Evolutionary conservation across 2,113 vertebrate species (phyloP).

Genomic region (human): DNA sequence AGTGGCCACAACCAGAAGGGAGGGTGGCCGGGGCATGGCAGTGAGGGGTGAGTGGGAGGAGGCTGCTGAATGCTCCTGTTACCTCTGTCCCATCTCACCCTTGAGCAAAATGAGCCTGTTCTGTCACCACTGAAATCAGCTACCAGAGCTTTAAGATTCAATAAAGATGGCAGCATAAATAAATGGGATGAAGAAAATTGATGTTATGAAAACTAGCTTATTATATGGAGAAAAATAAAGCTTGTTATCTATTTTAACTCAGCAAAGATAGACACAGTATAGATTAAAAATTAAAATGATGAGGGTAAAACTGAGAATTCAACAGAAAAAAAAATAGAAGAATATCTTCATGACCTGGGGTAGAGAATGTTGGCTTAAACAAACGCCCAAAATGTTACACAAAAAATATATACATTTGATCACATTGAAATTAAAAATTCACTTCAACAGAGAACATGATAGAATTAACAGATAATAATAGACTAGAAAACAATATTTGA

Average conservation of each 20-base stretch:
- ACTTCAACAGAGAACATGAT: not conserved
- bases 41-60: not conserved
- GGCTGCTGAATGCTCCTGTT: not conserved
- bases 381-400: not conserved
- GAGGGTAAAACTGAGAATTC: not conserved
- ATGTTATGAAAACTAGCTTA: not conserved
- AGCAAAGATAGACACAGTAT: not conserved
- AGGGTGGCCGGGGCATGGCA: accelerated
- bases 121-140: not conserved
- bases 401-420: not conserved
- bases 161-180: not conserved
- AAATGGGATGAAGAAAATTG: not conserved
- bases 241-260: not conserved
- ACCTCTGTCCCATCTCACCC: not conserved
- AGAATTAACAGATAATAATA: not conserved
- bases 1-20: no score
- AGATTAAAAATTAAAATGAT: not conserved
- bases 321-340: not conserved
- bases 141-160: not conserved
- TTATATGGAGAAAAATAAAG: not conserved
- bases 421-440: not conserved
- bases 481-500: not conserved
- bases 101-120: not conserved
- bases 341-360: not conserved
- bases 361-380: not conserved